These are phyloP conservation scores for Polyergus mexicanus DNA, from an alignment of 1,140 invertebrate genomes.

Conservation along the genomic window DNA sequence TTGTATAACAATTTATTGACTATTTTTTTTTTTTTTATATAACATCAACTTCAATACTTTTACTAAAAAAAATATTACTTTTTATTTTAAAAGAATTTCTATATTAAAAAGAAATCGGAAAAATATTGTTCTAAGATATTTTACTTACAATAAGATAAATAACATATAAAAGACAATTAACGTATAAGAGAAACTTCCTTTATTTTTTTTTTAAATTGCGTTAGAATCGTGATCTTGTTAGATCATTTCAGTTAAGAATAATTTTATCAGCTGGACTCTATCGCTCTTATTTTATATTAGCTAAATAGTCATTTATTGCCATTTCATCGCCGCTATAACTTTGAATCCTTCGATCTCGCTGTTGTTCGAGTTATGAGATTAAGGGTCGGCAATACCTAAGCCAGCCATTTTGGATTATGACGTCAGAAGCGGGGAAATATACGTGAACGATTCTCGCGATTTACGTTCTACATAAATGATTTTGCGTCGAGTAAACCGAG, in stretches of 20 bases:
- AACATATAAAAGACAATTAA: not conserved
- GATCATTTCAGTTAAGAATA: constrained; percentile 23
- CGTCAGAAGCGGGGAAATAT: constrained; percentile 58
- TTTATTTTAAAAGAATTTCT: not conserved
- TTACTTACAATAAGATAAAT: not conserved
- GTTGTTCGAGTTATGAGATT: constrained; percentile 58
- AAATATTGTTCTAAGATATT: not conserved
- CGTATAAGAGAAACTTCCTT: not conserved
- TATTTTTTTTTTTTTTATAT: not conserved
- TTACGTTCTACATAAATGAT: constrained; percentile 51
- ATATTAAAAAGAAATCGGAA: not conserved
- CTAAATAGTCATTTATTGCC: constrained; percentile 48
- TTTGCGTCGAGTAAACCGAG: constrained; percentile 43
- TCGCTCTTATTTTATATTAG: constrained; percentile 34
- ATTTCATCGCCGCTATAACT: constrained; percentile 34
- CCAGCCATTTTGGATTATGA: constrained; percentile 57
- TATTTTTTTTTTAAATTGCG: constrained; percentile 5
- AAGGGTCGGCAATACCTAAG: constrained; percentile 43
- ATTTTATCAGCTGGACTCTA: not conserved
- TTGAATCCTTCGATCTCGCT: constrained; percentile 47
- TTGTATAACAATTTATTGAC: not conserved
- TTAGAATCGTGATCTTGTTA: constrained; percentile 21
- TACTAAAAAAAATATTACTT: not conserved
- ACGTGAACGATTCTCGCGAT: constrained; percentile 53
- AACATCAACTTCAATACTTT: not conserved